A percentile compares a stretch with the other conserved stretches of the same genome.
Evolutionary conservation across 2,888 invertebrate genomes (phyloP).

Genomic region (Meghimatium bilineatum): DNA sequence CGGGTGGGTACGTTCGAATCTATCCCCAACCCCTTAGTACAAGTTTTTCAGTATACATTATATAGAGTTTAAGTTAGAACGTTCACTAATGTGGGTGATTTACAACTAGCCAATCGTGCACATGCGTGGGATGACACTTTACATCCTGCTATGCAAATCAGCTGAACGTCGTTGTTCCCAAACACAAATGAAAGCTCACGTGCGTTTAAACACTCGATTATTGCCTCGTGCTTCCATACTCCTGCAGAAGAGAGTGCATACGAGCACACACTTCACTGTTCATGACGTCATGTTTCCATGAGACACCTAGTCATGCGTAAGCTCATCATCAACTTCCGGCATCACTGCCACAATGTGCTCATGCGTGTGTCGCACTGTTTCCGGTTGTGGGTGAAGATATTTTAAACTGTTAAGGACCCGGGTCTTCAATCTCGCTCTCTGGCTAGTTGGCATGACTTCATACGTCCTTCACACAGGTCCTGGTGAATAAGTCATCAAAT

Average conservation of each 20-base stretch:
- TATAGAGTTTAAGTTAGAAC: not conserved
- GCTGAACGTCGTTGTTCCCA: not conserved
- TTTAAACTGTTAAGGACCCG: not conserved
- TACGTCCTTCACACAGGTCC: too few relatives aligned
- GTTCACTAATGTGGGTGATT: not conserved
- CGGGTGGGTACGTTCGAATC: too few relatives aligned
- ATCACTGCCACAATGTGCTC: not conserved
- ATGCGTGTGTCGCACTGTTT: not conserved
- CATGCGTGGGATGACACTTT: not conserved
- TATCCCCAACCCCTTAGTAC: too few relatives aligned
- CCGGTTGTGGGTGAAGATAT: not conserved
- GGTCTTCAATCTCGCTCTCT: too few relatives aligned
- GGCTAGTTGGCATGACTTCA: too few relatives aligned
- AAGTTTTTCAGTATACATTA: too few relatives aligned
- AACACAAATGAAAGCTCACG: not conserved
- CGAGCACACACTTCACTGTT: not conserved
- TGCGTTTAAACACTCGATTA: not conserved
- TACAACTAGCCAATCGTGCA: not conserved
- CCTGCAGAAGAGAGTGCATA: not conserved
- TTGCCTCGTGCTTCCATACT: not conserved
- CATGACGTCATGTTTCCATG: not conserved
- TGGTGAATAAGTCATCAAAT: too few relatives aligned
- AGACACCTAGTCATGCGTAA: not conserved
- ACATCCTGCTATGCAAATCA: not conserved
- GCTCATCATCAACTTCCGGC: not conserved